Conservation (phyloP, 92 coral and sea anemone genomes). For the Siderastrea radians region DNA sequence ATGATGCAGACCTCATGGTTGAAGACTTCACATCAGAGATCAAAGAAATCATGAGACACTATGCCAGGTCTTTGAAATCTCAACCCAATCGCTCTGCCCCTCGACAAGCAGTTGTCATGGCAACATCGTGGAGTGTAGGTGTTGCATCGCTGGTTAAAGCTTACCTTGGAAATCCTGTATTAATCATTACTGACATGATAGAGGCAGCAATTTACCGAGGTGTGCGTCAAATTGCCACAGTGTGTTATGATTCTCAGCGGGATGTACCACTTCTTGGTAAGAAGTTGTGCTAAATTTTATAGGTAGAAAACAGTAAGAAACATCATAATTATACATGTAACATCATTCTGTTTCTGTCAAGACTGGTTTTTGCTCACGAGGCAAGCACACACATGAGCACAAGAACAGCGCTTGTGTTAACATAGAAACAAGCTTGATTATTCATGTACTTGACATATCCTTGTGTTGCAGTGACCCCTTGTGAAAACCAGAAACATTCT, state of each 20-base stretch:
- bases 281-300: background rate
- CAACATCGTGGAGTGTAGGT: conserved; percentile 90
- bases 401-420: too few relatives aligned
- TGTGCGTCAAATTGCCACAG: conserved; percentile 76
- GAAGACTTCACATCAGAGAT: conserved; percentile 87
- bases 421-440: too few relatives aligned
- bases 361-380: too few relatives aligned
- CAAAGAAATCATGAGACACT: conserved; percentile 90
- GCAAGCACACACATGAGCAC: too few relatives aligned
- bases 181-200: conserved; percentile 79
- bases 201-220: conserved; percentile 89
- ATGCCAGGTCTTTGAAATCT: conserved; percentile 77
- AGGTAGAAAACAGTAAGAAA: too few relatives aligned
- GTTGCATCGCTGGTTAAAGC: conserved; percentile 88
- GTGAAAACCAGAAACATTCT: too few relatives aligned
- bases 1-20: conserved; percentile 89
- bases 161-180: conserved; percentile 89
- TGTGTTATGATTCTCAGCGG: conserved; percentile 72
- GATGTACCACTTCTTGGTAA: conserved; percentile 71
- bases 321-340: too few relatives aligned
- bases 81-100: conserved; percentile 88
- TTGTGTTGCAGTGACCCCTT: too few relatives aligned
- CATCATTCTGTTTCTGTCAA: too few relatives aligned
- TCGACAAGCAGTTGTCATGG: conserved; percentile 87
- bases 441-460: too few relatives aligned